phyloP scores from a whole-genome alignment of 2,888 invertebrate genomes.

The Melanostoma mellinum region DNA sequence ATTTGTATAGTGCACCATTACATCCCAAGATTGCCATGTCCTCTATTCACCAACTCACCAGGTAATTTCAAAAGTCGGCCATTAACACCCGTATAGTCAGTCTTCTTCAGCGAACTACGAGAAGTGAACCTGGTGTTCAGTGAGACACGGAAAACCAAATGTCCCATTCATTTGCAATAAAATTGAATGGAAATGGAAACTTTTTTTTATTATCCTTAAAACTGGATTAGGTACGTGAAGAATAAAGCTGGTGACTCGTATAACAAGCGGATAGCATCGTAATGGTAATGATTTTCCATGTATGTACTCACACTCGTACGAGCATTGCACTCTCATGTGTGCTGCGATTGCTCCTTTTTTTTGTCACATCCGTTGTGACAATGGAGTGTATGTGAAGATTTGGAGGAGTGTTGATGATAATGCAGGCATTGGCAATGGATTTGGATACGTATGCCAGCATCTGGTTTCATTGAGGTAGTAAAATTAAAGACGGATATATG shows the following conservation, averaged over 20 bases:
- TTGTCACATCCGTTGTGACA: conserved; percentile 12
- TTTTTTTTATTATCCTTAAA: conserved; percentile 65
- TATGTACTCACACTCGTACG: background rate
- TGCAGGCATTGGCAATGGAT: conserved; percentile 20
- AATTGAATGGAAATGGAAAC: conserved; percentile 68
- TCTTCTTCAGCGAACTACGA: background rate
- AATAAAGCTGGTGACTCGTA: conserved; percentile 48
- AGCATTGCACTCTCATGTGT: conserved; percentile 52
- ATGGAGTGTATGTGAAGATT: conserved; percentile 3
- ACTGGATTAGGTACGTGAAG: conserved; percentile 63
- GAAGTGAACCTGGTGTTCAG: background rate
- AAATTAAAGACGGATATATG: conserved; percentile 47
- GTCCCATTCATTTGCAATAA: conserved; percentile 71
- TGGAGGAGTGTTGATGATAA: background rate
- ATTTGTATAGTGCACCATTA: conserved; percentile 45
- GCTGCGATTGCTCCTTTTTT: conserved; percentile 28
- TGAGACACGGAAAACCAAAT: conserved; percentile 39
- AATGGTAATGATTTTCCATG: conserved; percentile 41
- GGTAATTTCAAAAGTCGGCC: conserved; percentile 64
- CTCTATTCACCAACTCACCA: conserved; percentile 44
- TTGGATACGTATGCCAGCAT: conserved; percentile 3
- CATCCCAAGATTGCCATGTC: conserved; percentile 5
- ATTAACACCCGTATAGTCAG: conserved; percentile 45
- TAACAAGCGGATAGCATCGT: conserved; percentile 43
- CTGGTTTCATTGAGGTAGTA: conserved; percentile 25